phyloP scores from a whole-genome alignment of 2,113 vertebrate genomes.

The Lanius ludovicianus region DNA sequence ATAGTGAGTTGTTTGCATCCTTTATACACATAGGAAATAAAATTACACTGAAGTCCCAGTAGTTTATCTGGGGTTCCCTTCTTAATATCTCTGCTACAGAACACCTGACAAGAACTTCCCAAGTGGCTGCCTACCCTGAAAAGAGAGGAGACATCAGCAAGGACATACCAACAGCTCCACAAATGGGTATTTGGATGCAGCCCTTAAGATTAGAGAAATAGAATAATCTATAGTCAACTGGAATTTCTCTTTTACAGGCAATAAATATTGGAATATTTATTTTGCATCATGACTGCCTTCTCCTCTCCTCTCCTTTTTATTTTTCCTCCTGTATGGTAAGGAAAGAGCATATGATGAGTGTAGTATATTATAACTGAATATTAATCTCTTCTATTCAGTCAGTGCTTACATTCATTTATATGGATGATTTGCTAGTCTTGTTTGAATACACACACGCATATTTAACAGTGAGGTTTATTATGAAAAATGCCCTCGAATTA shows the following conservation, averaged over 20 bases:
- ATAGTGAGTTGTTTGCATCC: background rate
- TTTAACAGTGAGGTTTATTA: slow-evolving; percentile 59
- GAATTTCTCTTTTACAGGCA: slow-evolving; percentile 19
- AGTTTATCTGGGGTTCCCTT: background rate
- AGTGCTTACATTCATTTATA: slow-evolving; percentile 65
- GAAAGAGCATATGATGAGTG: slow-evolving; percentile 52
- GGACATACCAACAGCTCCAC: background rate
- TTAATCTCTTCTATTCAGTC: slow-evolving; percentile 67
- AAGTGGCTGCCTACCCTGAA: background rate
- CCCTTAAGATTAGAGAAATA: background rate
- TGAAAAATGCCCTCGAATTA: slow-evolving; percentile 70
- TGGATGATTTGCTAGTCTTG: slow-evolving; percentile 70
- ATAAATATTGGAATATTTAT: slow-evolving; percentile 60
- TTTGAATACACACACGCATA: slow-evolving; percentile 67
- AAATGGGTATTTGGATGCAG: background rate
- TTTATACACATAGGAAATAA: background rate
- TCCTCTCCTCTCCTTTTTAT: background rate
- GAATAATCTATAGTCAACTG: background rate
- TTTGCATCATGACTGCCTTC: slow-evolving; percentile 15
- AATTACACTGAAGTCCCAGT: background rate
- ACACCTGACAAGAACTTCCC: background rate
- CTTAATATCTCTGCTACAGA: background rate
- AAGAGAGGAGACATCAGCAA: background rate
- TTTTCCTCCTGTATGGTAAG: slow-evolving; percentile 7
- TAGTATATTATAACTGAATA: slow-evolving; percentile 59